Base-by-base conservation (phyloP, 2,797 vertebrate genomes). In the Gymnoscopelus microlampas region DNA sequence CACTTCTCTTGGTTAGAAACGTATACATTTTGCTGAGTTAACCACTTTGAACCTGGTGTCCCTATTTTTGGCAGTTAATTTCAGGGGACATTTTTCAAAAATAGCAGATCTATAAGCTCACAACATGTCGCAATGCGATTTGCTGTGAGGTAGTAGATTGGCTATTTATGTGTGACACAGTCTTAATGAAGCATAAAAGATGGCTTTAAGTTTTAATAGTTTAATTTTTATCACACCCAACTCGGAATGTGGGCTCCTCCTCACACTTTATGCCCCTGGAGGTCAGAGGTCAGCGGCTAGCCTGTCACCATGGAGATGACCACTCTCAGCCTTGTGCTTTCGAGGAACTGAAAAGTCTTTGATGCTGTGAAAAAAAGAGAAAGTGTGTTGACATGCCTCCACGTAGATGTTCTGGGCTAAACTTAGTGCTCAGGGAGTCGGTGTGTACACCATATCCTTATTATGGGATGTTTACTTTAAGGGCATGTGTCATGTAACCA, bases 241-340 rank as follows among this genome's bases (percentile, higher is more conserved):
- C 23, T 8, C 2, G 39, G 51, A 71, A 77, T 57, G 56, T 11
- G 15, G 47, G 55, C 58, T 11, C 6, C 59, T 53, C 14, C 47
- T 60, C 53, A 66, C 60, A 66, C 47, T 80, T 70, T 26, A 35
- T 55, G 53, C 62, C 64, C 58, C 35, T 12, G 49, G 19, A 71
- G 60, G 60, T 83, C 69, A 70, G 53, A 69, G 70, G 74, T 79
- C 53, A 73, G 71, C 10, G 24, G 39, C 56, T 71, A 3, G 39
- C 54, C 8, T n/a, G 50, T 63, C 8, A 1, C 58, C 3, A 12
- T 24, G n/a, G 63, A 49, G 62, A 53, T 35, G 6, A 39, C 66
- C 69, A 61, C 0, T n/a, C 55, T 75, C 48, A 6, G 68, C 73
- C 60, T 63, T 66, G 64, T 74, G 84, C 85, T 87, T 80, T 88